These are phyloP conservation scores for Tenthredo mesomela DNA, from an alignment of 2,888 invertebrate genomes.

Conservation along the genomic window DNA sequence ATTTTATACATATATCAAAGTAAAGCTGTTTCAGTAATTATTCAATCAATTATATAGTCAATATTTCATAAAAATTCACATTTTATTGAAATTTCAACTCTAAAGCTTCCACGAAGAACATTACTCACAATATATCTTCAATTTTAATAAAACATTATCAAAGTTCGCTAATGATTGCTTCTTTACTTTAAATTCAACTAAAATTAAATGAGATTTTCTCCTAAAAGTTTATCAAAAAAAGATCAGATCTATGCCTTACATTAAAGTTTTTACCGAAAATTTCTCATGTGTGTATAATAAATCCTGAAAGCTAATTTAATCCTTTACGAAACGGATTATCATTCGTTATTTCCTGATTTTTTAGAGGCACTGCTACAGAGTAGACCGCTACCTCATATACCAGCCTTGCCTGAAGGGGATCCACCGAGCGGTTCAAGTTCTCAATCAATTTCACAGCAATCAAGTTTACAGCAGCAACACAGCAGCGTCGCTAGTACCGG, in stretches of 20 bases:
- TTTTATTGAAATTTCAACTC: constrained; percentile 34
- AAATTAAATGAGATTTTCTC: neutral
- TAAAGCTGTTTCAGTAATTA: neutral
- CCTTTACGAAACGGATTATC: constrained; percentile 62
- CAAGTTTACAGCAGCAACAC: constrained; percentile 74
- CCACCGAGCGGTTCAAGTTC: constrained; percentile 78
- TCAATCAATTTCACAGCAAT: constrained; percentile 74
- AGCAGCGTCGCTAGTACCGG: constrained; percentile 69
- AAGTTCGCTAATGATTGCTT: neutral
- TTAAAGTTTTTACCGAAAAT: constrained; percentile 56
- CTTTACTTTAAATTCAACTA: neutral
- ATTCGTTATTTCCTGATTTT: constrained; percentile 70
- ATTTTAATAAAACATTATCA: constrained; percentile 36
- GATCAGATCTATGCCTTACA: neutral
- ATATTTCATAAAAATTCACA: constrained; percentile 22
- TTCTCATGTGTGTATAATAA: constrained; percentile 49
- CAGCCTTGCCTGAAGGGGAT: constrained; percentile 89
- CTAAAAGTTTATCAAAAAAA: neutral
- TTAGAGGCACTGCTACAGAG: constrained; percentile 96
- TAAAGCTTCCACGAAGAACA: too few species aligned
- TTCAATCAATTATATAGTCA: neutral
- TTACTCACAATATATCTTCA: constrained; percentile 62
- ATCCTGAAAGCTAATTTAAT: constrained; percentile 7
- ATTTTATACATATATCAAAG: neutral
- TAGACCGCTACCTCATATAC: constrained; percentile 96